Conservation (phyloP, 1,140 invertebrate species). For the Portunus trituberculatus region DNA sequence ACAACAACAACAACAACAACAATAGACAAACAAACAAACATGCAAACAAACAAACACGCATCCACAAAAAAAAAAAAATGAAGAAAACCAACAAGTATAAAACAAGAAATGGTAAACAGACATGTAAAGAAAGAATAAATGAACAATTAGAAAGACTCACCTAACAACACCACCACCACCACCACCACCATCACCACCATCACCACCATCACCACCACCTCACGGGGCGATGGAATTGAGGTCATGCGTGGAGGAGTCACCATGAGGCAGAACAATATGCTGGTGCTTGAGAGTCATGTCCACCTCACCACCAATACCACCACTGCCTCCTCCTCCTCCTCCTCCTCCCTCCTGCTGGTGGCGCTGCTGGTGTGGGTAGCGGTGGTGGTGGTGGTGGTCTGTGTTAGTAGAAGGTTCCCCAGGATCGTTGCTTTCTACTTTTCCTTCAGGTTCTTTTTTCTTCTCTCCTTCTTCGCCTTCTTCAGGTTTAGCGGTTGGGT, state of each 20-base stretch:
- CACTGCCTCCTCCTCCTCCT: neutral
- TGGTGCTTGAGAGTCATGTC: neutral
- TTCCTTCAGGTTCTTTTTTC: neutral
- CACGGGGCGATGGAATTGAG: neutral
- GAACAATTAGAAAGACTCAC: too few relatives aligned
- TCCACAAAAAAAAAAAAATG: neutral
- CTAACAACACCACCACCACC: neutral
- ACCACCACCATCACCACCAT: neutral
- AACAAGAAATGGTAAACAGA: slow-evolving; percentile 42
- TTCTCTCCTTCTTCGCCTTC: neutral
- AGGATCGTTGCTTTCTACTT: neutral
- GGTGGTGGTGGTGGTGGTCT: neutral
- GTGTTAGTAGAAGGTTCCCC: neutral
- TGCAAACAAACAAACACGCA: slow-evolving; percentile 25
- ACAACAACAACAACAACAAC: neutral
- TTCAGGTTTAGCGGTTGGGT: neutral
- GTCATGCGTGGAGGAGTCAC: neutral
- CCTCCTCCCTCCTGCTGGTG: neutral
- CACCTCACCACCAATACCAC: too few relatives aligned
- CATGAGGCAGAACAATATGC: neutral
- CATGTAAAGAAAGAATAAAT: neutral
- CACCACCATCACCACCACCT: neutral
- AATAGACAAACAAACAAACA: slow-evolving; percentile 23
- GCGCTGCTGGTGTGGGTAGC: neutral
- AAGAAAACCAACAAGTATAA: slow-evolving; percentile 30